A percentile compares a stretch with the other conserved stretches of the same genome.
Conservation (phyloP, 2,888 invertebrate genomes). For the Microchrysa polita region DNA sequence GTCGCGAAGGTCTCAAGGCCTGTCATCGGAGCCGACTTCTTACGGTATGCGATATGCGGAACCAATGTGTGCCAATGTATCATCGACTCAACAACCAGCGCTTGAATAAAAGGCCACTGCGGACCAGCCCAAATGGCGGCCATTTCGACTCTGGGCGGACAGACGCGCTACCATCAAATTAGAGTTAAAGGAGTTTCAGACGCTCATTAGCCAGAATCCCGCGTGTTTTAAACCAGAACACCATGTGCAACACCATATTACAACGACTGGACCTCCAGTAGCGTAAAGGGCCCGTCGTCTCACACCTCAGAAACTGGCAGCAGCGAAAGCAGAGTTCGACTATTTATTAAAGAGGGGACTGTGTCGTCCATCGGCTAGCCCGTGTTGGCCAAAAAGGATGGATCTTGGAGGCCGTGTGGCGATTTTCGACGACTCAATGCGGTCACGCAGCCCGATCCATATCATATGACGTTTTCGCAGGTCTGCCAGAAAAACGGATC, state of each 20-base stretch:
- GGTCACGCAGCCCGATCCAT: neutral
- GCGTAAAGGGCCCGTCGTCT: neutral
- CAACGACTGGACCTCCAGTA: neutral
- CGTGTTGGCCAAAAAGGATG: neutral
- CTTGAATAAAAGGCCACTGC: neutral
- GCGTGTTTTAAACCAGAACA: neutral
- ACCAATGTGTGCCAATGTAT: neutral
- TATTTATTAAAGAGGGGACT: constrained; percentile 3
- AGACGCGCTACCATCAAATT: neutral
- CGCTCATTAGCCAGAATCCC: neutral
- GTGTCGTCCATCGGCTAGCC: neutral
- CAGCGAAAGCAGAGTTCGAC: neutral
- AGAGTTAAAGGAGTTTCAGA: neutral
- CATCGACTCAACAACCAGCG: constrained; percentile 4
- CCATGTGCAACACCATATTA: neutral
- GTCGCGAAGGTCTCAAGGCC: neutral
- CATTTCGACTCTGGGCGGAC: neutral
- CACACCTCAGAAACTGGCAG: neutral
- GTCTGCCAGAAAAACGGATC: neutral
- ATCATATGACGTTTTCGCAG: constrained; percentile 1
- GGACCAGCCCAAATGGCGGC: neutral
- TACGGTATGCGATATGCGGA: neutral
- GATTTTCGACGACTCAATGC: neutral
- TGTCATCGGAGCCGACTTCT: neutral
- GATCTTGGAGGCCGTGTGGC: neutral